These are phyloP conservation scores for Magallana ariakensis DNA, from an alignment of 1,140 invertebrate species.

Conservation along the genomic window DNA sequence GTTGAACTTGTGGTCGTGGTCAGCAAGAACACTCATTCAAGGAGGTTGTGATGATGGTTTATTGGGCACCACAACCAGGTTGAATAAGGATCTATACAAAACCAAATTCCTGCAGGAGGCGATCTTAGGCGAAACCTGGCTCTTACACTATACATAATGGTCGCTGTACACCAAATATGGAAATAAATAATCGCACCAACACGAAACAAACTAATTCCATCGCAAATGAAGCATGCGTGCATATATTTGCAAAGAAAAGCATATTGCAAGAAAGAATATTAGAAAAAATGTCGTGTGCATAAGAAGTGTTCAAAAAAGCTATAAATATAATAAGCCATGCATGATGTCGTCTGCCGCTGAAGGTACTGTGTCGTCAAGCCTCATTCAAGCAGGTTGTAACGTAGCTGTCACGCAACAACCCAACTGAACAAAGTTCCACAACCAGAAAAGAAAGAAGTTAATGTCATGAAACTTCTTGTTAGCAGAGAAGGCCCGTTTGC, in stretches of 20 bases:
- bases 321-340: constrained; percentile 15
- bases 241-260: neutral
- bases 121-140: neutral
- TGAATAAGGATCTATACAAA: constrained; percentile 53
- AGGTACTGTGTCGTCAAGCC: constrained; percentile 37
- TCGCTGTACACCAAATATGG: no score
- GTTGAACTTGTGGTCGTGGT: neutral
- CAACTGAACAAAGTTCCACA: constrained; percentile 52
- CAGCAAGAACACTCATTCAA: constrained; percentile 55
- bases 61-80: constrained; percentile 54
- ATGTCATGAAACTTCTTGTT: constrained; percentile 9
- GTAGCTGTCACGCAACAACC: constrained; percentile 44
- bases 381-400: constrained; percentile 61
- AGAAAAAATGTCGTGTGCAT: neutral
- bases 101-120: neutral
- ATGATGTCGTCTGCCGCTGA: constrained; percentile 38
- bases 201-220: neutral
- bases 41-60: constrained; percentile 55
- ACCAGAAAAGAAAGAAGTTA: constrained; percentile 26
- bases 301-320: neutral
- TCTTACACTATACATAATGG: neutral
- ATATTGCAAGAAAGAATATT: neutral
- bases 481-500: neutral
- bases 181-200: neutral
- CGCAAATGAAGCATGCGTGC: neutral